A percentile compares a stretch with the other conserved stretches of the same genome.
phyloP scores from a whole-genome alignment of 53 echinoderm and acorn worm species.

The Patiria pectinifera region DNA sequence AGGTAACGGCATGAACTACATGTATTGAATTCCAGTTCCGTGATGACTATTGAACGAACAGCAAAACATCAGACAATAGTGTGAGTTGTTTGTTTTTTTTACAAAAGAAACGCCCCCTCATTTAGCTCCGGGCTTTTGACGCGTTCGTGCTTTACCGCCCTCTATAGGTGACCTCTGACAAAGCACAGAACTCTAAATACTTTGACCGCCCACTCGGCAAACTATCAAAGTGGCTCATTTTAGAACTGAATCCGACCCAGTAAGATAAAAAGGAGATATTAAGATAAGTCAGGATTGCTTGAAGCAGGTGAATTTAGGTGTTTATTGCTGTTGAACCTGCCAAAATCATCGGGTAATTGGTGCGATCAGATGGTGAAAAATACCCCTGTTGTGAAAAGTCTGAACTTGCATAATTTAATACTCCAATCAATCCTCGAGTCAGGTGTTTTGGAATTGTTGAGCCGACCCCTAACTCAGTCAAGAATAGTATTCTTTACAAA shows the following conservation, averaged over 20 bases:
- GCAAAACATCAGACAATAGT: too few species aligned
- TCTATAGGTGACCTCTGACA: background rate
- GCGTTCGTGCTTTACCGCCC: background rate
- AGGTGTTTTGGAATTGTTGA: too few species aligned
- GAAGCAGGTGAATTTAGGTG: background rate
- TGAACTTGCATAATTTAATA: too few species aligned
- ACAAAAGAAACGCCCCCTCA: background rate
- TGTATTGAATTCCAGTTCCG: too few species aligned
- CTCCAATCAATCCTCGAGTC: too few species aligned
- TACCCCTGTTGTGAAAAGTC: background rate
- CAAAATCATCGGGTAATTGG: background rate
- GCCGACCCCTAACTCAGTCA: too few species aligned
- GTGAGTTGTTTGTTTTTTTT: too few species aligned
- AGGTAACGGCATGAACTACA: too few species aligned
- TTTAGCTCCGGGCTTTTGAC: background rate
- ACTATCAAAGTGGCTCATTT: background rate
- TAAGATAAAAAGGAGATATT: background rate
- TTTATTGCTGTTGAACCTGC: background rate
- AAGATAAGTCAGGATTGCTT: background rate
- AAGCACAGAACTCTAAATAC: background rate
- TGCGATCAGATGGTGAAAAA: background rate
- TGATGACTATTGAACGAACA: too few species aligned
- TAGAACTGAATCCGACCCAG: background rate
- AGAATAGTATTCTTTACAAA: too few species aligned
- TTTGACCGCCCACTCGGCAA: background rate